Evolutionary conservation across 2,113 vertebrate genomes (phyloP), one percentile per base, ranked within the genome.

Genomic region (Pitta sordida): DNA sequence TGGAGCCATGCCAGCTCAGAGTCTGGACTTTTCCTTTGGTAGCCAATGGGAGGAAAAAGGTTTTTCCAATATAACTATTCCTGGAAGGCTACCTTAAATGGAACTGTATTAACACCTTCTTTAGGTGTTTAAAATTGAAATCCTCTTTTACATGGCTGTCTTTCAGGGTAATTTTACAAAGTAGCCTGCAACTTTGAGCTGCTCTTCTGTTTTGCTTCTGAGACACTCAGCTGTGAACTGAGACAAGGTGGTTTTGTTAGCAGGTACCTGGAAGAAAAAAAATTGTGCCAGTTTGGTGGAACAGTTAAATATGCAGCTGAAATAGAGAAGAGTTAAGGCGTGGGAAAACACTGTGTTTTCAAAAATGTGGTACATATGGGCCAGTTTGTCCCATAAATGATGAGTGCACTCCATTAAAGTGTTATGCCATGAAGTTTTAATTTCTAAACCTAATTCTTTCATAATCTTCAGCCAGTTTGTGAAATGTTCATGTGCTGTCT

Each of bases 401-500:
- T 75, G 70, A 86, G 15, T 60, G 43, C 58, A 11, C 91, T 84
- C 90, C 68, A 56, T 83, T 67, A 41, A 85, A 88, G 16, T 62
- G 62, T 68, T 79, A 69, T 80, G 56, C 86, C 60, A 92, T 71
- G 69, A 83, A 94, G 65, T 22, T 83, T 92, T 73, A 73, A 92
- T 94, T 90, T 94, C 79, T 96, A 68, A 64, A 92, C 39, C 64
- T 92, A 95, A 92, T 92, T 94, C 52, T 69, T 86, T 90, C 43
- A 77, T 1, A 1, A 55, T 83, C 30, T 39, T 30, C 86, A 74
- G 60, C 59, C 75, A 90, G 0, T 52, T 95, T 91, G 93, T 63
- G 1, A 51, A 68, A 83, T 49, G 43, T 56, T 90, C 10, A 7
- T 81, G 51, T 60, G 29, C 44, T 60, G 29, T 83, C 60, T 86